Evolutionary conservation across 2,113 vertebrate species (phyloP), one percentile per base, ranked within the genome.

Genomic region (Ramphastos sulfuratus): DNA sequence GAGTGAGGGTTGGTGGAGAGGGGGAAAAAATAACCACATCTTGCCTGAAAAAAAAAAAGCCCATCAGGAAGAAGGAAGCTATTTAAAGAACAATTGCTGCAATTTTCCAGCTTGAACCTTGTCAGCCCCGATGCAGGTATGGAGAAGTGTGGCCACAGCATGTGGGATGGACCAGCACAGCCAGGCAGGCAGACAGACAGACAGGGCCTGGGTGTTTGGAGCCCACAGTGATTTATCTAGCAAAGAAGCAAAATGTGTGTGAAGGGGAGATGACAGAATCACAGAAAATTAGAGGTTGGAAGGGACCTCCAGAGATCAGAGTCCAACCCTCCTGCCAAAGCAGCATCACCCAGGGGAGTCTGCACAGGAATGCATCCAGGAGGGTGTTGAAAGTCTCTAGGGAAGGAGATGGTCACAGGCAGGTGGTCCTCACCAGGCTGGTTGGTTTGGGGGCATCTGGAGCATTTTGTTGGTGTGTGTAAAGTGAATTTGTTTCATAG

Each of bases 1-100:
- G 4, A 37, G 24, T 6, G 12, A 64, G 79, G 66, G 17, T 14
- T 52, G 50, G 50, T 12, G 50, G 23, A 7, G 23, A 15, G 42
- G 42, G 42, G 42, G 15, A 50, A 50, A 50, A 50, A 24, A 52
- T 15, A 74, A 52, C 87, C 87, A 23, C 78, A 72, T 3, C 54
- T 12, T 1, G 16, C 91, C 46, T 67, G 31, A 28, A 74, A 84
- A 63, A 39, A 39, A 39, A 39, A 39, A 39, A 39, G 4, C 27
- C 82, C 82, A 11, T 60, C 65, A 27, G 92, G 81, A 83, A 58
- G 7, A 7, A 86, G 92, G 55, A 89, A 89, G 92, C 92, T 93
- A 83, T 93, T 96, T 94, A 90, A 92, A 31, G 93, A 83, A 93
- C 93, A 95, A 96, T 90, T 66, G 94, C 94, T 77, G 95, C 89